Evolutionary conservation across 2,888 invertebrate species (phyloP), one percentile per base, ranked within the genome.

Genomic region (Meta bourneti): DNA sequence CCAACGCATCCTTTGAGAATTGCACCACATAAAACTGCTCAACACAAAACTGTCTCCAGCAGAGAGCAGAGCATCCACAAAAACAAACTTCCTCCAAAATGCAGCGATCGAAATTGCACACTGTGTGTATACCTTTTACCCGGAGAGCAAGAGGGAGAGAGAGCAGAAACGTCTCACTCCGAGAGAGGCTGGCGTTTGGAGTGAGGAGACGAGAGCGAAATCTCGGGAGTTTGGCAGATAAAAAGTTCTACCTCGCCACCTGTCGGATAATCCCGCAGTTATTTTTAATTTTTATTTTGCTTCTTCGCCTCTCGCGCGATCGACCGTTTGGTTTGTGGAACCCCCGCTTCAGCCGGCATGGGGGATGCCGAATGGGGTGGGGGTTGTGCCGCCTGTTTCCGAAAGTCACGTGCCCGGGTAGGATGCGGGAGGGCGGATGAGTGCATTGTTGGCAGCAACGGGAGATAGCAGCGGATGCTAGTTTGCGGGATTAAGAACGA

Each of bases 401-500:
- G 34, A 34, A 34, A 34, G 83, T 72, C 79, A 80, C 78, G 90
- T 71, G 84, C 61, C 70, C 80, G 75, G 52, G 78, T 70, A 77
- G 89, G 89, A 89, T 89, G 89, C 89, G 78, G 89, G 89, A 89
- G 83, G 77, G 69, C 20, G 82, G 82, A 82, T 89, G 89, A 77
- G 54, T 79, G 82, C 69, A 51, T 78, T 84, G 71, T 84, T 82
- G 61, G 79, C 13, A 69, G 74, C 54, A 74, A 34, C 34, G 34
- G 80, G 81, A 81, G 88, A 88, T 80, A 54, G 74, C 79, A 72
- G 90, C 90, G 84, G 89, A 82, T 89, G 90, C 90, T 78, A 80
- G 84, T 72, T 84, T 90, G 74, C 61, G 79, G 71, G 90, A 90
- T 90, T 90, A 85, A 54, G 69, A 70, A 69, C 71, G 89, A 54